Evolutionary conservation across 1,140 invertebrate genomes (phyloP).

Genomic region (Babylonia areolata): DNA sequence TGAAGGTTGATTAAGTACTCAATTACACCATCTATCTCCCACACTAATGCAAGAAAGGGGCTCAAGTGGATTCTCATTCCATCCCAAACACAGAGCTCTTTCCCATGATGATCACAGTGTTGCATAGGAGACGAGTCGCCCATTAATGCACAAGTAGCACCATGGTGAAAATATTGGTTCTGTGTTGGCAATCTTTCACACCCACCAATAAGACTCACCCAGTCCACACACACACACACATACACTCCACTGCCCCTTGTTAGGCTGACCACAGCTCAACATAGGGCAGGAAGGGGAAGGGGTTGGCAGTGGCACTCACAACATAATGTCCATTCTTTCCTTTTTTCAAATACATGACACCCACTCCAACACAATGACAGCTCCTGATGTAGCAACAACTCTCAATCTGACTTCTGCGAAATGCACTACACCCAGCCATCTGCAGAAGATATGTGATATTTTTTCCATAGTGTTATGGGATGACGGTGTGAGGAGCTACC

Average conservation of each 20-base stretch:
- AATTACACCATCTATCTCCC: background rate
- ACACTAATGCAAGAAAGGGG: background rate
- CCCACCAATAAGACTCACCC: background rate
- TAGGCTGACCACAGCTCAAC: background rate
- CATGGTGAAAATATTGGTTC: constrained; percentile 33
- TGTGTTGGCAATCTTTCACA: constrained; percentile 22
- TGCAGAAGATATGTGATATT: constrained; percentile 40
- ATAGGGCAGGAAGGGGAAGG: constrained; percentile 4
- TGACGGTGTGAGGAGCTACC: constrained; percentile 11
- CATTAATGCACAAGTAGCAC: constrained; percentile 37
- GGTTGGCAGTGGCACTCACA: constrained; percentile 21
- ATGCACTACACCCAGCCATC: constrained; percentile 31
- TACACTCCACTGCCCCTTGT: background rate
- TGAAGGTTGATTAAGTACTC: constrained; percentile 7
- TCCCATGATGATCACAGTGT: constrained; percentile 38
- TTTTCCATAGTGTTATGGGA: constrained; percentile 9
- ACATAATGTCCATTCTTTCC: background rate
- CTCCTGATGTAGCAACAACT: background rate
- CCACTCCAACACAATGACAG: background rate
- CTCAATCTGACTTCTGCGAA: background rate
- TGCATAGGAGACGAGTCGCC: constrained; percentile 36
- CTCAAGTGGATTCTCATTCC: background rate
- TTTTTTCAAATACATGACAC: constrained; percentile 2
- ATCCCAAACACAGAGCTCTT: constrained; percentile 35
- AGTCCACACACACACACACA: background rate